Evolutionary conservation across 2,113 vertebrate genomes (phyloP).

Genomic region (Brachyistius frenatus): DNA sequence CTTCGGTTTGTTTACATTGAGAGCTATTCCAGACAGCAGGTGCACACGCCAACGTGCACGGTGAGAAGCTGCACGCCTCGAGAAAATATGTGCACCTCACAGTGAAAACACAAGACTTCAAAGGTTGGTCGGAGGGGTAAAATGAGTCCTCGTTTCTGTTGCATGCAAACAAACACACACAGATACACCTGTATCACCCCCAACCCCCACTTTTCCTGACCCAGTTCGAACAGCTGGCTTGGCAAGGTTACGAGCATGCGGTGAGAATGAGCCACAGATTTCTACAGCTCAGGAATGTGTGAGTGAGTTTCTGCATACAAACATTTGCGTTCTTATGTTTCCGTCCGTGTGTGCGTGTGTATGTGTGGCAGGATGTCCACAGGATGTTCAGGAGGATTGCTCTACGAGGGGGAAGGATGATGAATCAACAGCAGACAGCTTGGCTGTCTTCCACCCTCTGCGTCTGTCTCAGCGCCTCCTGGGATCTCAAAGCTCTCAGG

Average conservation of each 20-base stretch:
- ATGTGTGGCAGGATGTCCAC: constrained; percentile 51
- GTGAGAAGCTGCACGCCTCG: constrained; percentile 41
- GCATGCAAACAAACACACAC: constrained; percentile 44
- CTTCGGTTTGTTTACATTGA: constrained; percentile 77
- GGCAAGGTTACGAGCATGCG: constrained; percentile 38
- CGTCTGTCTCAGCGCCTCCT: constrained; percentile 51
- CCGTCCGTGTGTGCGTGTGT: constrained; percentile 29
- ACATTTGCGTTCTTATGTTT: constrained; percentile 43
- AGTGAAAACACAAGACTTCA: constrained; percentile 26
- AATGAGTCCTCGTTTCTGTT: constrained; percentile 17
- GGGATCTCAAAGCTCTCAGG: constrained; percentile 53
- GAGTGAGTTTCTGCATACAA: constrained; percentile 29
- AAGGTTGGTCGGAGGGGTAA: constrained; percentile 2
- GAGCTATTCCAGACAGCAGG: constrained; percentile 67
- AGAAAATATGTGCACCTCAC: constrained; percentile 32
- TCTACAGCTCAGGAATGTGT: constrained; percentile 46
- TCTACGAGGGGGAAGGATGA: constrained; percentile 57
- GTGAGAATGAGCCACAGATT: constrained; percentile 45
- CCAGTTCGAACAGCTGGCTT: constrained; percentile 69
- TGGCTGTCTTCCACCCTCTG: constrained; percentile 41
- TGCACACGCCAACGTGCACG: constrained; percentile 32
- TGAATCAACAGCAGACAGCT: constrained; percentile 68
- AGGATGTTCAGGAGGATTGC: constrained; percentile 42
- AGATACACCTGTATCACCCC: constrained; percentile 65
- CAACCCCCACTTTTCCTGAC: constrained; percentile 8